These are phyloP conservation scores for Opisthocomus hoazin DNA, from an alignment of 2,113 vertebrate genomes.

Conservation along the genomic window DNA sequence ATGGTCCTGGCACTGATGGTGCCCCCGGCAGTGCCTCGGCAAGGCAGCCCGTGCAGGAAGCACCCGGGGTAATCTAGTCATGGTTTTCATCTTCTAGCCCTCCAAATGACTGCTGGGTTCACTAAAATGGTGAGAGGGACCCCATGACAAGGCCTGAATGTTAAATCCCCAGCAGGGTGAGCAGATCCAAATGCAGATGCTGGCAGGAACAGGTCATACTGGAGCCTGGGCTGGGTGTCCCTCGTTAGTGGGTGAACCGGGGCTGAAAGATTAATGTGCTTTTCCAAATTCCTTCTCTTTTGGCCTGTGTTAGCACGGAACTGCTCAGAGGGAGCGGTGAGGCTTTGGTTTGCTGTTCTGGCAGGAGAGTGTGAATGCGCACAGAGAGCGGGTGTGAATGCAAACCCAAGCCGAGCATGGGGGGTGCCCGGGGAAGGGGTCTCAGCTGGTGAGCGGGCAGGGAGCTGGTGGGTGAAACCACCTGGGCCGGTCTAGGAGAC, in stretches of 20 bases:
- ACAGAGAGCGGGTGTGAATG: rapidly evolving
- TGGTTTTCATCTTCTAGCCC: neutral
- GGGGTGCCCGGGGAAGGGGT: neutral
- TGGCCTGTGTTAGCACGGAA: neutral
- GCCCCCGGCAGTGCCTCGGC: neutral
- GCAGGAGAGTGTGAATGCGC: neutral
- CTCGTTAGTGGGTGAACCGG: neutral
- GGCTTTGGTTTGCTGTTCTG: neutral
- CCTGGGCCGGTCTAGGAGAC: no score
- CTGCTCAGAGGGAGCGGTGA: neutral
- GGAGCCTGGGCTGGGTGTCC: neutral
- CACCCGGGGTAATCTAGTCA: no score
- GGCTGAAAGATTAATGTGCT: neutral
- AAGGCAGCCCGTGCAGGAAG: rapidly evolving
- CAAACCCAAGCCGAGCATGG: rapidly evolving
- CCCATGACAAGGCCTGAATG: neutral
- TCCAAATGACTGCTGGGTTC: neutral
- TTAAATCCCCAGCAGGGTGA: neutral
- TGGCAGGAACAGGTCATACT: neutral
- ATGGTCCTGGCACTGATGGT: rapidly evolving
- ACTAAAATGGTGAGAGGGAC: neutral
- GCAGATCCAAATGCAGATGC: neutral
- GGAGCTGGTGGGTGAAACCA: neutral
- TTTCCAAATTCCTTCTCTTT: neutral
- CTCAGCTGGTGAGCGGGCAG: no score